These are phyloP conservation scores for Stegana nigrithorax DNA, from an alignment of 2,888 invertebrate species.

Conservation along the genomic window DNA sequence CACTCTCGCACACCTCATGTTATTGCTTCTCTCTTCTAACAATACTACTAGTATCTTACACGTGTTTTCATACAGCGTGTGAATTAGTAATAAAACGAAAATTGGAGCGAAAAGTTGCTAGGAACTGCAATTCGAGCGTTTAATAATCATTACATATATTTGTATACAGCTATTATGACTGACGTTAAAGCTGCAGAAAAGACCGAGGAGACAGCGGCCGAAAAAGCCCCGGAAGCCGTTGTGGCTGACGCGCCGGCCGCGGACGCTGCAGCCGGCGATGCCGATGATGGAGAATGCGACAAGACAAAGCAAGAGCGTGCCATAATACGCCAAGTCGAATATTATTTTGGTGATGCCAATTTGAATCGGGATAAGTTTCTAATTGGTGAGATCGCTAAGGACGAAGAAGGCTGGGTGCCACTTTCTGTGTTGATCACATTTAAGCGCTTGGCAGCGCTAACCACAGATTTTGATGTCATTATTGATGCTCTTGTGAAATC, in stretches of 20 bases:
- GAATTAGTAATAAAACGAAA: too few species aligned
- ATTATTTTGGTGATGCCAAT: slow-evolving; percentile 88
- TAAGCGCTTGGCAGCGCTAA: slow-evolving; percentile 82
- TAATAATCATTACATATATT: too few species aligned
- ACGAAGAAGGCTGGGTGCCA: slow-evolving; percentile 94
- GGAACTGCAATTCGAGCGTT: too few species aligned
- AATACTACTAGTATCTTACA: too few species aligned
- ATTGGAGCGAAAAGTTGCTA: too few species aligned
- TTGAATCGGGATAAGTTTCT: slow-evolving; percentile 93
- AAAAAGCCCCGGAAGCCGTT: slow-evolving; percentile 19
- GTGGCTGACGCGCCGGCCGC: slow-evolving; percentile 34
- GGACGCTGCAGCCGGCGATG: slow-evolving; percentile 26
- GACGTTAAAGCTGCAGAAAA: slow-evolving; percentile 26
- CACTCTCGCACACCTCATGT: too few species aligned
- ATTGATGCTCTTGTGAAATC: slow-evolving; percentile 81
- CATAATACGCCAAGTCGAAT: slow-evolving; percentile 76
- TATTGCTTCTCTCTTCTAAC: too few species aligned
- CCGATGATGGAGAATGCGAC: slow-evolving; percentile 15
- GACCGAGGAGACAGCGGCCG: slow-evolving; percentile 28
- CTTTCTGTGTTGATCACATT: slow-evolving; percentile 87
- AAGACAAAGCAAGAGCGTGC: slow-evolving; percentile 71
- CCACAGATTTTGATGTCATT: slow-evolving; percentile 78
- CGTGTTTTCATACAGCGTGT: too few species aligned
- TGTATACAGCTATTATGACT: too few species aligned
- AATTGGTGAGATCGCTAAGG: slow-evolving; percentile 83